phyloP scores from a whole-genome alignment of 2,888 invertebrate genomes.

The Amorpha juglandis region DNA sequence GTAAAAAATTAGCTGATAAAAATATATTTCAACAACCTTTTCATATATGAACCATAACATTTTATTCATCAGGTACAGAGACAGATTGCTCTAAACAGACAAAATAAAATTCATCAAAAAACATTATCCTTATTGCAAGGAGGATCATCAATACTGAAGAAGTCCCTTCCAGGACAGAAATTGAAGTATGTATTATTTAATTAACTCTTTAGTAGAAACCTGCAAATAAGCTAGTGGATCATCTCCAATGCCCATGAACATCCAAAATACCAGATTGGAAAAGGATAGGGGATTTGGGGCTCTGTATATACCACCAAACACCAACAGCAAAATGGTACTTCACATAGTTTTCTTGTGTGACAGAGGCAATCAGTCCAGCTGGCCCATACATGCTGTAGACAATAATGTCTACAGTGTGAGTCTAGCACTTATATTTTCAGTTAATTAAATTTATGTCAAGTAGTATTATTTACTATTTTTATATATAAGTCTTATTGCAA shows the following conservation, averaged over 20 bases:
- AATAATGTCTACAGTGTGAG: no score
- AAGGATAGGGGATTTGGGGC: no score
- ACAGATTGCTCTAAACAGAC: slow-evolving; percentile 90
- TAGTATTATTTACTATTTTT: not conserved
- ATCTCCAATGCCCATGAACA: no score
- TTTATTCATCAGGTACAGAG: slow-evolving; percentile 85
- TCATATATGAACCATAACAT: slow-evolving; percentile 28
- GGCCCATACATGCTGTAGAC: no score
- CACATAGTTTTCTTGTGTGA: no score
- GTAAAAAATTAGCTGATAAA: slow-evolving; percentile 44
- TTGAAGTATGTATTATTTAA: slow-evolving; percentile 59
- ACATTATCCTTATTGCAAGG: slow-evolving; percentile 90
- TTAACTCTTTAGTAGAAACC: no score
- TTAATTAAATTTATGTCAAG: not conserved
- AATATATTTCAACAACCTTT: slow-evolving; percentile 17
- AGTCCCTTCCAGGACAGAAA: slow-evolving; percentile 69
- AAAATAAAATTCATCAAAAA: slow-evolving; percentile 88
- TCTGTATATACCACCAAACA: no score
- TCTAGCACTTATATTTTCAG: no score
- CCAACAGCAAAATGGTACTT: no score
- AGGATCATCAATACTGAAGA: slow-evolving; percentile 83
- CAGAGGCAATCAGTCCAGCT: no score
- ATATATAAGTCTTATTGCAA: not conserved
- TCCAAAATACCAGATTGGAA: no score
- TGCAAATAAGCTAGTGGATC: no score